These are phyloP conservation scores for Kryphioiulus occultus DNA, from an alignment of 2,888 invertebrate species.

Conservation along the genomic window DNA sequence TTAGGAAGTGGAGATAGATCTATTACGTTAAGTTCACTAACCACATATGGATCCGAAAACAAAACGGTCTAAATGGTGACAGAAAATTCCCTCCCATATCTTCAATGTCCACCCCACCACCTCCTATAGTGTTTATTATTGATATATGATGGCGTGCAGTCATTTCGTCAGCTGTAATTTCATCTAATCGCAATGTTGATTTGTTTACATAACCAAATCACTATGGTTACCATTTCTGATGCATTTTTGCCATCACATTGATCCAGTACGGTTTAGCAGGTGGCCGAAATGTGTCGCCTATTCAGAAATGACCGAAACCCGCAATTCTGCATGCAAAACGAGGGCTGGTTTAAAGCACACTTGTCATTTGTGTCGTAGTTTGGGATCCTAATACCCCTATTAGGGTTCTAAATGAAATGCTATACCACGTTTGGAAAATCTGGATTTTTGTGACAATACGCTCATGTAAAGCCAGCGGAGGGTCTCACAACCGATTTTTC, in stretches of 20 bases:
- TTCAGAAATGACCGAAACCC: not conserved
- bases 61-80: conserved; percentile 34
- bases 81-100: conserved; percentile 40
- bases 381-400: not conserved
- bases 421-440: not conserved
- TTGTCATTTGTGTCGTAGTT: not conserved
- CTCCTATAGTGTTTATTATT: conserved; percentile 21
- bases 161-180: conserved; percentile 49
- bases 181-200: conserved; percentile 50
- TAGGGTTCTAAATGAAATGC: not conserved
- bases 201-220: conserved; percentile 43
- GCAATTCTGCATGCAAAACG: not conserved
- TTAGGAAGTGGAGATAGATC: conserved; percentile 11
- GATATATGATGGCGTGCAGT: conserved; percentile 35
- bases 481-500: not conserved
- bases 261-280: conserved; percentile 4
- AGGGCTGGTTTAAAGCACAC: not conserved
- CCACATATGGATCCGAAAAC: conserved; percentile 36
- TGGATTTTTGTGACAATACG: not conserved
- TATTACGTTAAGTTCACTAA: conserved; percentile 40
- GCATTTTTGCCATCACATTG: conserved; percentile 45
- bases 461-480: not conserved
- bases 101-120: conserved; percentile 46
- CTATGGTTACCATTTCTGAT: conserved; percentile 48
- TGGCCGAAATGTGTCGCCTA: conserved; percentile 16